Conservation (phyloP, 2,888 invertebrate species). For the Conomelus anceps region DNA sequence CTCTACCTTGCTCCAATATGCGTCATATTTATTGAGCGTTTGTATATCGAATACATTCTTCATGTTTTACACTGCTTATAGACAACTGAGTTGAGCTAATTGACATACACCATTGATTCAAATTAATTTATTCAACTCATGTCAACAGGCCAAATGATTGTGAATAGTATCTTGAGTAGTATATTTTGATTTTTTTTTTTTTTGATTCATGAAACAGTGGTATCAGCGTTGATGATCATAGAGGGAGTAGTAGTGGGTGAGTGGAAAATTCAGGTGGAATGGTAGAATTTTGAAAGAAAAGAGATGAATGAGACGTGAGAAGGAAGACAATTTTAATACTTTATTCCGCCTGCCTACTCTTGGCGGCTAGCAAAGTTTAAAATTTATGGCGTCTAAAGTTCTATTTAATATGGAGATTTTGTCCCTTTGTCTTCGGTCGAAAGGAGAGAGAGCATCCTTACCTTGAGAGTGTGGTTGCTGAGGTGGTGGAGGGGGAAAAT, state of each 20-base stretch:
- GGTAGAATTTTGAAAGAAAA: background rate
- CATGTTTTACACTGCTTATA: too few species aligned
- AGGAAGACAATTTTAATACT: background rate
- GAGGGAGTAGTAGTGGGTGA: background rate
- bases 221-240: background rate
- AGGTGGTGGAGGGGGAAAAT: background rate
- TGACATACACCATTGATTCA: too few species aligned
- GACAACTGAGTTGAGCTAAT: too few species aligned
- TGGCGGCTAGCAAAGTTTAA: background rate
- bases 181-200: too few species aligned
- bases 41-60: too few species aligned
- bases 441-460: background rate
- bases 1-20: too few species aligned
- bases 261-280: background rate
- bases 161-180: too few species aligned
- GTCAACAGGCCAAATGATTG: too few species aligned
- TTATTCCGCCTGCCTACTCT: background rate
- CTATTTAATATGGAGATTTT: background rate
- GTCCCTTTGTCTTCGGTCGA: background rate
- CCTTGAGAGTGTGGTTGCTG: background rate
- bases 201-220: background rate
- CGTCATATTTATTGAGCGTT: too few species aligned
- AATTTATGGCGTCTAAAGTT: background rate
- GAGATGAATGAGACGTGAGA: background rate
- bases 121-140: too few species aligned